Percentiles rank a stretch among this genome's conserved stretches.
phyloP scores from a whole-genome alignment of 2,888 invertebrate genomes.

The Sphinx pinastri region DNA sequence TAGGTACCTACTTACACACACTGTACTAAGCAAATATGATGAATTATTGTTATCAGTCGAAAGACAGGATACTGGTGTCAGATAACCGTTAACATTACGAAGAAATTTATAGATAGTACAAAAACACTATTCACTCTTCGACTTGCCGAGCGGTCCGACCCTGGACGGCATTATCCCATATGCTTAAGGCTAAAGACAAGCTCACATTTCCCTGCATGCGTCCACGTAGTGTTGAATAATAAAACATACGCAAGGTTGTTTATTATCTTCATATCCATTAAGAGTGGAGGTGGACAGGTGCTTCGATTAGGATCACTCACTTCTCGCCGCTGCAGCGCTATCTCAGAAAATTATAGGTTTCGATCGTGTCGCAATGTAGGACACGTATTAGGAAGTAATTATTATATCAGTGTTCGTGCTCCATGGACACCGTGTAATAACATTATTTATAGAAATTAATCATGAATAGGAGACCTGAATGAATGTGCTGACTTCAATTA shows the following conservation, averaged over 20 bases:
- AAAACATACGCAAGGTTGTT: conserved; percentile 7
- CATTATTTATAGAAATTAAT: background rate
- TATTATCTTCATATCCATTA: conserved; percentile 23
- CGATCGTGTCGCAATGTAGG: background rate
- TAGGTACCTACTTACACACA: too few species aligned
- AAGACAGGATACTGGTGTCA: background rate
- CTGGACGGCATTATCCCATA: conserved; percentile 6
- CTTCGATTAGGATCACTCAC: conserved; percentile 20
- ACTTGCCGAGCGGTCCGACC: background rate
- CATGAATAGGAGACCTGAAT: too few species aligned
- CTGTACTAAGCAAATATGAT: too few species aligned
- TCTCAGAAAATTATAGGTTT: conserved; percentile 21
- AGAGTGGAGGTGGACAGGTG: conserved; percentile 17
- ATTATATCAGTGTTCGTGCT: background rate
- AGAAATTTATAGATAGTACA: background rate
- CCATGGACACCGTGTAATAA: background rate
- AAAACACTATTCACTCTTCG: background rate
- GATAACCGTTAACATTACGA: background rate
- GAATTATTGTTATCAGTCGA: background rate
- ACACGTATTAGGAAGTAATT: conserved; percentile 2
- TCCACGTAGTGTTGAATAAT: conserved; percentile 21
- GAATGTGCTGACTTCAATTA: too few species aligned
- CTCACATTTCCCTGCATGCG: conserved; percentile 7
- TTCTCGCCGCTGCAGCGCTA: conserved; percentile 16
- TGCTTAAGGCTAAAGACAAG: conserved; percentile 9